Base-by-base conservation (phyloP, 1,140 invertebrate genomes). In the Nephila pilipes region DNA sequence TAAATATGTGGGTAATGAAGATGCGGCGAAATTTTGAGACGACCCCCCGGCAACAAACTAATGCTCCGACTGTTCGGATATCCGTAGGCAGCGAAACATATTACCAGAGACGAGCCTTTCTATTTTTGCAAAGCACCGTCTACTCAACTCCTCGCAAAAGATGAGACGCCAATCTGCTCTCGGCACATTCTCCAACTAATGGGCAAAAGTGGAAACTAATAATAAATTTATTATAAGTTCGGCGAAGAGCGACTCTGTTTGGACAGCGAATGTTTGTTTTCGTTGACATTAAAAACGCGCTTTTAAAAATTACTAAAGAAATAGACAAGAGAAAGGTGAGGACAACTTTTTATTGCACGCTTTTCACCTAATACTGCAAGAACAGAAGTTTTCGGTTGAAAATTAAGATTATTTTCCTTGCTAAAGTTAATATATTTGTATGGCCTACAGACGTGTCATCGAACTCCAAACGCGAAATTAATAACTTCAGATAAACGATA, bases 31-130 rank as follows among this genome's bases (percentile, higher is more conserved):
- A 92, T 92, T 63, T 92, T 57, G 85, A 87, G 91, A 87, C 91
- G 85, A 57, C 83, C 90, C 90, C 91, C 91, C 80, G 85, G 85
- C 83, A 55, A 29, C 57, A 58, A 92, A 85, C 90, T 92, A 92
- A 92, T 92, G 91, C 91, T 92, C 63, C 83, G 60, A 87, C 91
- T 92, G 58, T 91, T 91, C 90, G 91, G 85, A 92, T 92, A 92
- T 92, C 91, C 91, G 91, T 79, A 92, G 91, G 91, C 91, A 92
- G 85, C 60, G 91, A 92, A 87, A 92, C 91, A 92, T 92, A 92
- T 92, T 92, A 92, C 81, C 12, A 54, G 90, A 91, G 80, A 69
- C 58, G 83, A 57, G 83, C 57, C 80, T 92, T 92, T 92, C 81
- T 92, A 92, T 92, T 92, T 92, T 92, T 92, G 91, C 91, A 63